A percentile compares a stretch with the other conserved stretches of the same genome.
These are phyloP conservation scores for Nerophis lumbriciformis DNA, from an alignment of 2,113 vertebrate genomes.

Conservation along the genomic window DNA sequence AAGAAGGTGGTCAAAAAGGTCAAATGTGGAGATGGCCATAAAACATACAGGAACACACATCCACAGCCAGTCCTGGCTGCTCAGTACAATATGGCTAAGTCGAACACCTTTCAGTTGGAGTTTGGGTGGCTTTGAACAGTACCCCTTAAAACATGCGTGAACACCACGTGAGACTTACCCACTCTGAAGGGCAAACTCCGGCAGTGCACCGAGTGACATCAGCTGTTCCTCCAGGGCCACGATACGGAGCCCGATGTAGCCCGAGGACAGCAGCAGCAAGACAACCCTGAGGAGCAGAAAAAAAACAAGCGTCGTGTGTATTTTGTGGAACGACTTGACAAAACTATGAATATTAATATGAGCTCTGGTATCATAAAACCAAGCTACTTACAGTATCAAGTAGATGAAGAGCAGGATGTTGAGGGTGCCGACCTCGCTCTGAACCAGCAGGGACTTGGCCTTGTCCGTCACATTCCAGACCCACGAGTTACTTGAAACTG, in stretches of 20 bases:
- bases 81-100: no score
- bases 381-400: constrained; percentile 78
- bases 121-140: no score
- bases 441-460: constrained; percentile 49
- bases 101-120: no score
- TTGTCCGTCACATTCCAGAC: constrained; percentile 49
- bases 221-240: constrained; percentile 81
- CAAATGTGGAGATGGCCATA: no score
- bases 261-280: constrained; percentile 78
- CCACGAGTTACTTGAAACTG: constrained; percentile 56
- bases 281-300: constrained; percentile 58
- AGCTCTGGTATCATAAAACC: background rate
- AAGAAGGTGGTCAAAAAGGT: no score
- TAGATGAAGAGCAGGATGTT: constrained; percentile 76
- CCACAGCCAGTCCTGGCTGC: no score
- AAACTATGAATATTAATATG: no score
- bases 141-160: background rate
- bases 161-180: constrained; percentile 42
- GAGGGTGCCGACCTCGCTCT: constrained; percentile 62
- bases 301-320: background rate
- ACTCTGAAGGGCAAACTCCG: constrained; percentile 67
- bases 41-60: no score
- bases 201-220: constrained; percentile 62
- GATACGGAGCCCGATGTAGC: constrained; percentile 81
- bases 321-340: background rate